Evolutionary conservation across 2,888 invertebrate genomes (phyloP).

Genomic region (Tenthredo scrophulariae): DNA sequence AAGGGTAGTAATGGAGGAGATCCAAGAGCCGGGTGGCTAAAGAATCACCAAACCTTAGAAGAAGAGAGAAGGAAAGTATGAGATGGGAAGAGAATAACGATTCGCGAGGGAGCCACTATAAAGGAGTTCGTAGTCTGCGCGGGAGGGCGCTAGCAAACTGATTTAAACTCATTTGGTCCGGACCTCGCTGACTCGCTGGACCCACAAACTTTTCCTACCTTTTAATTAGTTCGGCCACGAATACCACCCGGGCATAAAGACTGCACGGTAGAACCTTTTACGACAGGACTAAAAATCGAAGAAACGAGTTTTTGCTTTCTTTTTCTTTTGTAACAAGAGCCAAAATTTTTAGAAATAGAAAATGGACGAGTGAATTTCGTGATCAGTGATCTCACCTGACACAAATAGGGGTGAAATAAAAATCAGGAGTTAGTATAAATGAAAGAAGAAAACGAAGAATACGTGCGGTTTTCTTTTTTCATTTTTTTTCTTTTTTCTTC

Average conservation of each 20-base stretch:
- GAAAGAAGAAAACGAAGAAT: background rate
- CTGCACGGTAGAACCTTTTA: conserved; percentile 40
- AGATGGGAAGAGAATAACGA: conserved; percentile 69
- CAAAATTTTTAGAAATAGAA: background rate
- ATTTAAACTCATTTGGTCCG: conserved; percentile 77
- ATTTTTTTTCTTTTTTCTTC: no score
- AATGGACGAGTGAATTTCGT: background rate
- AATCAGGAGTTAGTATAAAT: background rate
- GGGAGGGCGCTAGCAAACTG: conserved; percentile 73
- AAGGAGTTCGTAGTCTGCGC: conserved; percentile 63
- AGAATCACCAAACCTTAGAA: conserved; percentile 24
- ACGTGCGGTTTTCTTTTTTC: background rate
- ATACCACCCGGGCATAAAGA: conserved; percentile 8
- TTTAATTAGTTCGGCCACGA: conserved; percentile 74
- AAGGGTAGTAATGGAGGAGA: conserved; percentile 14
- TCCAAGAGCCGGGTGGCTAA: background rate
- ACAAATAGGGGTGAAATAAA: background rate
- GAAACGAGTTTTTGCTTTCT: background rate
- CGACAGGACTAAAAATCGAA: conserved; percentile 53
- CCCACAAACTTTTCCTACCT: conserved; percentile 74
- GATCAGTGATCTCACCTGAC: background rate
- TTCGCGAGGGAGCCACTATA: conserved; percentile 77
- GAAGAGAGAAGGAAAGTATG: conserved; percentile 56
- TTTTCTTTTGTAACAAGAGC: background rate
- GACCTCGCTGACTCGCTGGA: conserved; percentile 59